Conservation (phyloP, 2,113 vertebrate species). For the Rhynchopsitta pachyrhyncha region DNA sequence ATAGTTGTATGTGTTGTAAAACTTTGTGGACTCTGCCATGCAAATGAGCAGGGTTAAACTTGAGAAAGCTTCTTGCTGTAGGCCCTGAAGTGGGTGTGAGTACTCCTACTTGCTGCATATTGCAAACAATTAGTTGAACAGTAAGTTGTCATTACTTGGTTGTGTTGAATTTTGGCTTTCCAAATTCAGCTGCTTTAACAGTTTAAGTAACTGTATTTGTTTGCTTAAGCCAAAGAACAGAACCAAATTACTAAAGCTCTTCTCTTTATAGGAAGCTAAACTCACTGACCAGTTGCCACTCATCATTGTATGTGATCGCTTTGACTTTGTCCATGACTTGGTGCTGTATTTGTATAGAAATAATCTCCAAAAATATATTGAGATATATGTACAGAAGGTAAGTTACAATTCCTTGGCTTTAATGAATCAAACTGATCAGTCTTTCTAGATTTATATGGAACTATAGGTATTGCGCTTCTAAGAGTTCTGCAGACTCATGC, state of each 20-base stretch:
- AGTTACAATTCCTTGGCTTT: neutral
- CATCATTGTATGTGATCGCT: slow-evolving; percentile 97
- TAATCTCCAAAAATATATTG: slow-evolving; percentile 98
- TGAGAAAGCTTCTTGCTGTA: slow-evolving; percentile 34
- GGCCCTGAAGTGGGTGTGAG: neutral
- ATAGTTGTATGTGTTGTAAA: slow-evolving; percentile 50
- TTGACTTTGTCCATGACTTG: slow-evolving; percentile 97
- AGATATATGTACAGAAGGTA: slow-evolving; percentile 99
- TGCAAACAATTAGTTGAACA: neutral
- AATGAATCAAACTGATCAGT: neutral
- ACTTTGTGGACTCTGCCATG: slow-evolving; percentile 20
- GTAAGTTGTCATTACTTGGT: neutral
- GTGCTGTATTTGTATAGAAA: slow-evolving; percentile 98
- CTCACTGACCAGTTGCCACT: slow-evolving; percentile 96
- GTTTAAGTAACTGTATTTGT: slow-evolving; percentile 38
- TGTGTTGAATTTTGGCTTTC: slow-evolving; percentile 20
- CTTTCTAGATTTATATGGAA: neutral
- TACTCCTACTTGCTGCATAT: neutral
- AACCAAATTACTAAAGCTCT: slow-evolving; percentile 13
- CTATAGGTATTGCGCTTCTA: neutral
- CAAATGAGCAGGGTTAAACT: slow-evolving; percentile 15
- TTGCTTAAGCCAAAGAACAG: neutral
- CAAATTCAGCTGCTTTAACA: slow-evolving; percentile 34
- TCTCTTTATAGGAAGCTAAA: slow-evolving; percentile 89
- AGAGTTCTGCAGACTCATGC: neutral